Base-by-base conservation (phyloP, 2,113 vertebrate genomes). In the Pollimyrus isidori region DNA sequence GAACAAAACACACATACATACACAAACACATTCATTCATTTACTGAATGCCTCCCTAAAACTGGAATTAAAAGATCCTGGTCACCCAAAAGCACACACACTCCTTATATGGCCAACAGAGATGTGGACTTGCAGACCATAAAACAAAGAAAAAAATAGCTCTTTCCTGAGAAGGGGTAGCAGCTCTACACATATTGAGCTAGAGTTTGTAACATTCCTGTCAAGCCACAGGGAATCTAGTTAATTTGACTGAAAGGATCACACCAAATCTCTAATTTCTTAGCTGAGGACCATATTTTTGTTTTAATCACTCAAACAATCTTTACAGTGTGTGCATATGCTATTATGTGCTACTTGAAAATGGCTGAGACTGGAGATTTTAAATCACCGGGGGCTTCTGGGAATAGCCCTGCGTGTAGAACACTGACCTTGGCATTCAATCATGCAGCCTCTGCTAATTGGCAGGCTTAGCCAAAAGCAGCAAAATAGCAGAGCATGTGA, bases 401-500 rank as follows among this genome's bases (percentile, higher is more conserved):
- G 73, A 80, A 80, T 19, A 80, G 73, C 4, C 21, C 73, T 80
- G 30, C 30, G 15, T 19, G 30, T 39, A 15, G 30, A 17, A 76
- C 30, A 76, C 69, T 76, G 73, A 80, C 73, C 30, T 42, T 80
- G 73, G 73, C 35, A 42, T 80, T 80, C 35, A 42, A 19, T 80
- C 13, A 80, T 42, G 15, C 73, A 42, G 17, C 35, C 15, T 19
- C 42, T 5, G 17, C 73, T 80, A 80, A 80, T 19, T 69, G 35
- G 13, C 35, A 80, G 73, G 73, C 73, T 42, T 80, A 42, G 73
- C 13, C 73, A 80, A 80, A 80, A 80, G 15, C 30, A 80, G 73
- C 73, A 80, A 80, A 80, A 80, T 80, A 80, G 73, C 35, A 19
- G n/a, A 80, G 35, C 73, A 80, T 80, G 73, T 80, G 73, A 80